These are phyloP conservation scores for Macquaria ambigua DNA, from an alignment of 2,113 vertebrate species.

Conservation along the genomic window DNA sequence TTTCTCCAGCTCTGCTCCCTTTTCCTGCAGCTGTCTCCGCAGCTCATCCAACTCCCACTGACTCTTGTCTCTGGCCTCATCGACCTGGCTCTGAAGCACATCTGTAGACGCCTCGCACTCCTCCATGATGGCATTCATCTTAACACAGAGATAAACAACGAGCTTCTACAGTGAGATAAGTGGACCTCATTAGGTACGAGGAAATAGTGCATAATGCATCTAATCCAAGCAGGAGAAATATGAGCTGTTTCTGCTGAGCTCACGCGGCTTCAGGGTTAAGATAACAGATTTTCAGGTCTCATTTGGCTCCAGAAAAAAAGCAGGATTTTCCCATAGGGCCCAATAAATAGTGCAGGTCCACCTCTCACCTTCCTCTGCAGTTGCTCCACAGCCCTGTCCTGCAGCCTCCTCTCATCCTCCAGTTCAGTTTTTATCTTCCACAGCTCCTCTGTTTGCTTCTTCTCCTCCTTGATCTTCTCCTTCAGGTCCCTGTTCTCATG, in stretches of 20 bases:
- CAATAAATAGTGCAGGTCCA: not conserved
- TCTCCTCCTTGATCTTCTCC: constrained; percentile 90
- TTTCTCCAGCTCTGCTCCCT: constrained; percentile 89
- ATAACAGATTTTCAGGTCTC: not conserved
- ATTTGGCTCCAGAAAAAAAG: constrained; percentile 2
- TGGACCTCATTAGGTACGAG: not conserved
- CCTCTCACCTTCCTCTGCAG: constrained; percentile 92
- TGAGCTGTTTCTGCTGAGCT: constrained; percentile 22
- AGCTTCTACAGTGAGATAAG: constrained; percentile 22
- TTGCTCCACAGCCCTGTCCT: constrained; percentile 90
- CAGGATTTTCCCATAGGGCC: not conserved
- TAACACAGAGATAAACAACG: constrained; percentile 47
- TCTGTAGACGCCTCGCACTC: constrained; percentile 88
- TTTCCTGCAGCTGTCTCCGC: constrained; percentile 91
- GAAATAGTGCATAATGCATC: not conserved
- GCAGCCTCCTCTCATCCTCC: constrained; percentile 88
- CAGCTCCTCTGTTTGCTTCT: constrained; percentile 89
- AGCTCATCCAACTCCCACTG: constrained; percentile 88
- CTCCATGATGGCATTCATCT: constrained; percentile 91
- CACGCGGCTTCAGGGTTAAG: not conserved
- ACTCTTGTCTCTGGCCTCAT: constrained; percentile 90
- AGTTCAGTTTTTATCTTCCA: constrained; percentile 88
- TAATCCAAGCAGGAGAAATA: constrained; percentile 14
- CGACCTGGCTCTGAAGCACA: constrained; percentile 92
- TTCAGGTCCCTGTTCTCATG: constrained; percentile 90